A percentile compares a stretch with the other conserved stretches of the same genome.
These are phyloP conservation scores for Drosophila fuyamai DNA, from an alignment of 1,140 invertebrate genomes.

Conservation along the genomic window DNA sequence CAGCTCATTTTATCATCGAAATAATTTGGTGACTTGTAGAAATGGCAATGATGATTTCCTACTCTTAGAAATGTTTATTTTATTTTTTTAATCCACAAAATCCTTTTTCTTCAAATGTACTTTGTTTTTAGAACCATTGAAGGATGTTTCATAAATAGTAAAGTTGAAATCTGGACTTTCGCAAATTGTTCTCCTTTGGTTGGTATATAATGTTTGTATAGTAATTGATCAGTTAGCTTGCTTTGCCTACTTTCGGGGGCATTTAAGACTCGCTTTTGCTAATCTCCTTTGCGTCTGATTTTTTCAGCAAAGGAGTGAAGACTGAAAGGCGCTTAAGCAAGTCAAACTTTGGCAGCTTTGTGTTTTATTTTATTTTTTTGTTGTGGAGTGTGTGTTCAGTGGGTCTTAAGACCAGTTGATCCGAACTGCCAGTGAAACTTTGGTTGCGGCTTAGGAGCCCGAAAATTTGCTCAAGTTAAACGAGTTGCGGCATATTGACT, in stretches of 20 bases:
- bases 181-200: no score
- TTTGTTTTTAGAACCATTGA: neutral
- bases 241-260: neutral
- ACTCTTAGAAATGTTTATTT: no score
- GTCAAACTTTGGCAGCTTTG: slow-evolving; percentile 16
- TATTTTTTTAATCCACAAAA: no score
- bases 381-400: slow-evolving; percentile 5
- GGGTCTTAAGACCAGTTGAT: slow-evolving; percentile 23
- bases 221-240: no score
- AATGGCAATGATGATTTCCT: no score
- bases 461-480: slow-evolving; percentile 65
- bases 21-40: no score
- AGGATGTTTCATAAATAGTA: no score
- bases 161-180: no score
- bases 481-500: slow-evolving; percentile 58
- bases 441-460: slow-evolving; percentile 50
- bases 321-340: slow-evolving; percentile 12
- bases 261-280: slow-evolving; percentile 10
- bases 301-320: slow-evolving; percentile 2
- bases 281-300: neutral
- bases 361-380: neutral
- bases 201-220: no score
- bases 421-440: slow-evolving; percentile 42
- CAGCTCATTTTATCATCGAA: no score
- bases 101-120: no score